These are phyloP conservation scores for Aphidius gifuensis DNA, from an alignment of 1,140 invertebrate genomes.

Conservation along the genomic window DNA sequence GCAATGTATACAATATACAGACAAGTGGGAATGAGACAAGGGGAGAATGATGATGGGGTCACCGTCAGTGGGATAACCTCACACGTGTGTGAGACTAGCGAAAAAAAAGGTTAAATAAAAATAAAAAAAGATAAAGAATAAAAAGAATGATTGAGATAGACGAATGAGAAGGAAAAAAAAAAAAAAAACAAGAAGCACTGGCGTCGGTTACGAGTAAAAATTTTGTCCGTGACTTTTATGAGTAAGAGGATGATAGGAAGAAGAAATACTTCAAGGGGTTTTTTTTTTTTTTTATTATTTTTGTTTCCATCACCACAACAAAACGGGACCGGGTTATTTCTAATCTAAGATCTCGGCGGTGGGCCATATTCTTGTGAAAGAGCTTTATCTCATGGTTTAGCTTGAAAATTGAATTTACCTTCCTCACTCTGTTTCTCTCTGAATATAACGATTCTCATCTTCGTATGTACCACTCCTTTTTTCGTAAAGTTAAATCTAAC, in stretches of 20 bases:
- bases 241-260: background rate
- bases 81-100: conserved; percentile 38
- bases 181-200: background rate
- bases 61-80: conserved; percentile 42
- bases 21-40: conserved; percentile 4
- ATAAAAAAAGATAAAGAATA: conserved; percentile 17
- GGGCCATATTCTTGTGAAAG: conserved; percentile 12
- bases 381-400: background rate
- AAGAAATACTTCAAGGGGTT: background rate
- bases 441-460: background rate
- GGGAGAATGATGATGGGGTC: conserved; percentile 39
- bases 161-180: conserved; percentile 1
- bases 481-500: conserved; percentile 3
- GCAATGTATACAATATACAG: background rate
- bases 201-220: too few relatives aligned
- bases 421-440: background rate
- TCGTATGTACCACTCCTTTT: too few relatives aligned
- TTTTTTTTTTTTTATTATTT: too few relatives aligned
- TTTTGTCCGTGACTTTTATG: too few relatives aligned
- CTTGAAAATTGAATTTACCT: conserved; percentile 19
- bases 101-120: conserved; percentile 10
- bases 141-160: conserved; percentile 21
- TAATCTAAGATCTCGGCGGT: conserved; percentile 16
- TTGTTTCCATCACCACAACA: conserved; percentile 1
- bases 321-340: conserved; percentile 15